A percentile compares a stretch with the other conserved stretches of the same genome.
phyloP scores from a whole-genome alignment of 2,888 invertebrate species.

The Abscondita cerata region DNA sequence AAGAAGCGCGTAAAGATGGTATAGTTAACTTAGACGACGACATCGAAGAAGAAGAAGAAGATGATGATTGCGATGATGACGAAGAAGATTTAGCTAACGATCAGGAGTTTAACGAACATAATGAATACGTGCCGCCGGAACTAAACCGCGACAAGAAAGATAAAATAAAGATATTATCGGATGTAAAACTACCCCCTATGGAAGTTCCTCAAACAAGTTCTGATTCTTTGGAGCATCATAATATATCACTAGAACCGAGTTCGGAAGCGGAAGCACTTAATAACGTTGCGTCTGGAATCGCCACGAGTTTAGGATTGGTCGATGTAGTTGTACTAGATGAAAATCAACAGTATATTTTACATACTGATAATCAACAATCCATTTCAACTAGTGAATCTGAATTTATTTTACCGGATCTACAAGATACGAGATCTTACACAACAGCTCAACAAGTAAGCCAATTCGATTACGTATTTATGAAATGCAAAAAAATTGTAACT shows the following conservation, averaged over 20 bases:
- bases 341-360: slow-evolving; percentile 64
- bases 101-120: slow-evolving; percentile 49
- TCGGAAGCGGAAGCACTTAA: slow-evolving; percentile 64
- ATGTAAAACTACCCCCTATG: slow-evolving; percentile 40
- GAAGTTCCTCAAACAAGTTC: slow-evolving; percentile 18
- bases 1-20: slow-evolving; percentile 70
- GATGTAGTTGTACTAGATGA: slow-evolving; percentile 67
- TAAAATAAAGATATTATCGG: slow-evolving; percentile 62
- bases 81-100: slow-evolving; percentile 52
- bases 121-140: slow-evolving; percentile 47
- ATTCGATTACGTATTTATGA: too few relatives aligned
- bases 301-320: slow-evolving; percentile 64
- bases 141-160: slow-evolving; percentile 48
- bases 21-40: slow-evolving; percentile 66
- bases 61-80: slow-evolving; percentile 63
- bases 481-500: too few relatives aligned
- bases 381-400: slow-evolving; percentile 46
- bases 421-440: slow-evolving; percentile 46
- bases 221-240: slow-evolving; percentile 30
- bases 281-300: slow-evolving; percentile 65
- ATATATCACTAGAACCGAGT: slow-evolving; percentile 57
- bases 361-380: slow-evolving; percentile 47
- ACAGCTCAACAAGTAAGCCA: slow-evolving; percentile 49
- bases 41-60: slow-evolving; percentile 63
- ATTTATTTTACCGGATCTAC: slow-evolving; percentile 57